Conservation (phyloP, 2,888 invertebrate genomes). For the Junonia oenone region DNA sequence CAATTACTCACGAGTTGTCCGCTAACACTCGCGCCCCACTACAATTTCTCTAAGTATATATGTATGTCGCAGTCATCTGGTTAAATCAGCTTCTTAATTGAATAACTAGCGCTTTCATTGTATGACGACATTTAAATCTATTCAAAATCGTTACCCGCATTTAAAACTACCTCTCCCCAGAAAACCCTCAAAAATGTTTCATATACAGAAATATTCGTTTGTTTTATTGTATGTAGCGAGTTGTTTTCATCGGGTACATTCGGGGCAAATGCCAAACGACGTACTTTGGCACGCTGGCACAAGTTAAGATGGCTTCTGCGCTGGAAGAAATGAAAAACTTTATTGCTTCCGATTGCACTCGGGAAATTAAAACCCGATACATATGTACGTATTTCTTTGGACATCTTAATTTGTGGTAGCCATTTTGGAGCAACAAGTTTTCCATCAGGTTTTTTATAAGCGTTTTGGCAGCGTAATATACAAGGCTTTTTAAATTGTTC, state of each 20-base stretch:
- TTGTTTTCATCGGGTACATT: neutral
- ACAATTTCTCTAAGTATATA: too few species aligned
- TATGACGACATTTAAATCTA: too few species aligned
- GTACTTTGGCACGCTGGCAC: neutral
- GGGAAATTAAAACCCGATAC: neutral
- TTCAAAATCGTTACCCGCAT: neutral
- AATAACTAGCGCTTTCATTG: too few species aligned
- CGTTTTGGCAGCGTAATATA: too few species aligned
- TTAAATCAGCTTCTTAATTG: too few species aligned
- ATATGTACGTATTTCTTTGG: neutral
- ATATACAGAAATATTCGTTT: neutral
- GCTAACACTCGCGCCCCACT: too few species aligned
- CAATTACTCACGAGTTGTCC: constrained; percentile 1
- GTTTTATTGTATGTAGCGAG: neutral
- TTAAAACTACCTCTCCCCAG: neutral
- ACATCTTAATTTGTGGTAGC: neutral
- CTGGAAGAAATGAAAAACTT: constrained; percentile 1
- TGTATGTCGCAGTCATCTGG: too few species aligned
- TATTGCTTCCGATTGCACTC: neutral
- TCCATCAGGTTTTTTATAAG: neutral
- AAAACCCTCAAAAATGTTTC: neutral
- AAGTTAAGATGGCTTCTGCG: neutral
- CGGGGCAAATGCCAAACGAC: neutral
- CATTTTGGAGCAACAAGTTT: neutral
- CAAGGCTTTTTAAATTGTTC: too few species aligned